A percentile compares a stretch with the other conserved stretches of the same genome.
Conservation (phyloP, 2,888 invertebrate genomes). For the Ptychoptera albimana region DNA sequence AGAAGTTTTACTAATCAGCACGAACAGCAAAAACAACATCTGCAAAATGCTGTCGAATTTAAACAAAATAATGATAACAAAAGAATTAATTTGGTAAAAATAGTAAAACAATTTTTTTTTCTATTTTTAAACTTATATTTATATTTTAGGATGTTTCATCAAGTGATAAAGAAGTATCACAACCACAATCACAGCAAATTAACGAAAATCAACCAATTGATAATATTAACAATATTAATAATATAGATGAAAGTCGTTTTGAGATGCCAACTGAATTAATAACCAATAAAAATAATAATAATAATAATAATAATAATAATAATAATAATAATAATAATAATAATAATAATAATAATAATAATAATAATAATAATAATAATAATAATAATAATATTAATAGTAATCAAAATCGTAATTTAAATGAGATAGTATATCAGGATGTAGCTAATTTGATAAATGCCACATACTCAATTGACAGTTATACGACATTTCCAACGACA, state of each 20-base stretch:
- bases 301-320: constrained; percentile 5
- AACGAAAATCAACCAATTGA: background rate
- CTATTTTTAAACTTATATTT: background rate
- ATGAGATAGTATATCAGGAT: constrained; percentile 3
- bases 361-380: constrained; percentile 6
- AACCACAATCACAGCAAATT: background rate
- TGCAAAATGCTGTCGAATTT: constrained; percentile 7
- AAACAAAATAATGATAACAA: background rate
- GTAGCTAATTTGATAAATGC: constrained; percentile 16
- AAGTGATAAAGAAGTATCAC: background rate
- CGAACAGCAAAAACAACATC: constrained; percentile 8
- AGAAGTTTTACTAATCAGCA: constrained; percentile 11
- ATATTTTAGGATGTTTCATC: no score
- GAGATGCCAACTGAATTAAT: constrained; percentile 14
- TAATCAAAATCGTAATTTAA: no score
- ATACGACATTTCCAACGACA: constrained; percentile 17
- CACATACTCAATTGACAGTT: constrained; percentile 21
- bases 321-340: background rate
- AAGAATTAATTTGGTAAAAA: background rate
- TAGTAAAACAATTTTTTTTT: background rate
- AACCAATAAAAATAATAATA: constrained; percentile 4
- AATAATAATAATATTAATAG: background rate
- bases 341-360: background rate
- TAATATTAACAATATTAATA: constrained; percentile 5
- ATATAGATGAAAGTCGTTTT: constrained; percentile 13